Conservation (phyloP, 2,888 invertebrate species). For the Pecten maximus region DNA sequence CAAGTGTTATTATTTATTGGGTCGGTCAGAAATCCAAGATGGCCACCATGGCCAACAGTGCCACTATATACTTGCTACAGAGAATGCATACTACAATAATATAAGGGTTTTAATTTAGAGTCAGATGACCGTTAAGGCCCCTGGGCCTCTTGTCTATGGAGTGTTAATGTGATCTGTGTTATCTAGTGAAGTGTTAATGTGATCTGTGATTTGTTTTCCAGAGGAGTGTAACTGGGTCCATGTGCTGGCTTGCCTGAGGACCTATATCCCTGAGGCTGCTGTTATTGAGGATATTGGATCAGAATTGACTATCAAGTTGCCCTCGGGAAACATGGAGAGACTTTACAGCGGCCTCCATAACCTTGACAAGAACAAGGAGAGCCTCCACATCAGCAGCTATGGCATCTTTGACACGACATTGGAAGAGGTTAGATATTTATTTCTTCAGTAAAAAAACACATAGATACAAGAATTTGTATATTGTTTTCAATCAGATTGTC, state of each 20-base stretch:
- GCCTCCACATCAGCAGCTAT: conserved; percentile 83
- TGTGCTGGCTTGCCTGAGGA: conserved; percentile 75
- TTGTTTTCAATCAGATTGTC: too few species aligned
- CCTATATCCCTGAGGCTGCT: conserved; percentile 81
- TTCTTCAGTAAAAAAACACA: not conserved
- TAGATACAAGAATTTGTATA: too few species aligned
- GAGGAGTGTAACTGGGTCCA: conserved; percentile 53
- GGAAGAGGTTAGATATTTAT: conserved; percentile 83
- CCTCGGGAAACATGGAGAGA: conserved; percentile 47
- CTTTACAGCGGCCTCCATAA: conserved; percentile 68
- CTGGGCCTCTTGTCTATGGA: too few species aligned
- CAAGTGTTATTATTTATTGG: too few species aligned
- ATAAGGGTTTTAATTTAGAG: too few species aligned
- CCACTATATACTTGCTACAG: too few species aligned
- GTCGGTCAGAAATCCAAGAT: too few species aligned
- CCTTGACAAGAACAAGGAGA: conserved; percentile 81
- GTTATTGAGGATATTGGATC: conserved; percentile 83
- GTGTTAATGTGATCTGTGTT: conserved; percentile 41
- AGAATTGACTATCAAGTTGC: conserved; percentile 83
- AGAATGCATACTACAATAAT: too few species aligned
- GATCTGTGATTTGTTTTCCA: conserved; percentile 46
- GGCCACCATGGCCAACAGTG: too few species aligned
- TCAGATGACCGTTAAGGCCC: too few species aligned
- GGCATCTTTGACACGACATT: conserved; percentile 85
- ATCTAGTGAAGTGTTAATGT: conserved; percentile 52